phyloP scores from a whole-genome alignment of 2,113 vertebrate species.

The Pogona vitticeps region DNA sequence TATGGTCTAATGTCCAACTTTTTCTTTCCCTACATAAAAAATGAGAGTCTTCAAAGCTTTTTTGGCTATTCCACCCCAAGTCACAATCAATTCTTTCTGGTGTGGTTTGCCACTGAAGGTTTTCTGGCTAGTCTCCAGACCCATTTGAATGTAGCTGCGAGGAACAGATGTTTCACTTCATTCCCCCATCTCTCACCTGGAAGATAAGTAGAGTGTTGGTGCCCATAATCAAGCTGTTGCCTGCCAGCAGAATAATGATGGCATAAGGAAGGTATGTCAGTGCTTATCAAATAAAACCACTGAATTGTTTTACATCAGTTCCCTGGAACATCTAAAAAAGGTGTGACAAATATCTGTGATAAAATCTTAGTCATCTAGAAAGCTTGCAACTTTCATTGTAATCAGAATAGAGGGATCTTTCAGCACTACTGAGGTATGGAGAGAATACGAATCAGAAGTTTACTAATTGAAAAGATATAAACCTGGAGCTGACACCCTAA shows the following conservation, averaged over 20 bases:
- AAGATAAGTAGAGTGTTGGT: not conserved
- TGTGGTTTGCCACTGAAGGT: not conserved
- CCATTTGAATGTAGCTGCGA: not conserved
- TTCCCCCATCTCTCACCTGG: constrained; percentile 42
- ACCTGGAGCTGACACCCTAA: not conserved
- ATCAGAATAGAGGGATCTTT: not conserved
- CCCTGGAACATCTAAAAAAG: constrained; percentile 25
- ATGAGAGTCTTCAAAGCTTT: not conserved
- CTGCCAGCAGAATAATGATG: constrained; percentile 50
- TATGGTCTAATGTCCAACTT: constrained; percentile 7
- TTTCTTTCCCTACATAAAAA: not conserved
- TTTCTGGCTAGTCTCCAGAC: constrained; percentile 44
- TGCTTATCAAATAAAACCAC: constrained; percentile 55
- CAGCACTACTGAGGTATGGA: rapidly evolving
- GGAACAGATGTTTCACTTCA: constrained; percentile 60
- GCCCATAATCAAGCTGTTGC: constrained; percentile 51
- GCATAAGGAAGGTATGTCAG: constrained; percentile 42
- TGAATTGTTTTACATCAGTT: constrained; percentile 45
- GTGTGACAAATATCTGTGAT: not conserved
- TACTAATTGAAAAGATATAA: not conserved
- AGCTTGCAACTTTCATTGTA: not conserved
- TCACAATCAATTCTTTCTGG: not conserved
- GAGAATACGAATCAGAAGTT: not conserved
- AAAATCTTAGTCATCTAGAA: constrained; percentile 13
- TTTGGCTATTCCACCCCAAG: not conserved